Base-by-base conservation (phyloP, 2,888 invertebrate genomes). In the Lissonota sp. region DNA sequence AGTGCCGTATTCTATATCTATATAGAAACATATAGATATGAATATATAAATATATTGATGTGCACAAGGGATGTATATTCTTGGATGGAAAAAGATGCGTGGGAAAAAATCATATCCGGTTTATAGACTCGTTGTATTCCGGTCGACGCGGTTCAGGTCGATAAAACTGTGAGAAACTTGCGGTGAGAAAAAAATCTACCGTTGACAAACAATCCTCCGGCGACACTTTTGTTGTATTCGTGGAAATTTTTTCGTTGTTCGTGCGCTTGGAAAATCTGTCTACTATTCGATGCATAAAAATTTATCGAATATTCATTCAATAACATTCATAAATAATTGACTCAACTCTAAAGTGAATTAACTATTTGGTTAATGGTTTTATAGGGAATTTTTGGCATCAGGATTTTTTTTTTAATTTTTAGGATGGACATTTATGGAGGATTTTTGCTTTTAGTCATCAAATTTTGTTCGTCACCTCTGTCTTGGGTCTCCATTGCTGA, bases 101-200 rank as follows among this genome's bases (percentile, higher is more conserved):
- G 63, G 3, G 40, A 49, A 53, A 62, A 58, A 58, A 70, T 12
- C 51, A 53, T 40, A 49, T n/a, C 16, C 67, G 49, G 44, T 10
- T 26, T 26, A 57, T 6, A 53, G 8, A 69, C 63, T 64, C 70
- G 76, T 49, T 57, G 40, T 76, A 63, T 62, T 26, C 60, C 37
- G 53, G 69, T n/a, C 42, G 53, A 44, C 40, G 37, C 51, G 53
- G 69, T 39, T 55, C 46, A 16, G 62, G 37, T 63, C 14, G 46
- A 76, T 57, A 16, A 76, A 76, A 62, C n/a, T 39, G 39, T 8
- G 62, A 46, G 12, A 39, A 53, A 62, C 42, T n/a, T 12, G 39
- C 10, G 6, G 16, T 37, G 42, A 0, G 14, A 42, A 14, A 60
- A 70, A 70, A 70, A 70, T 10, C 49, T 6, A 12, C 44, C 58